A percentile compares a stretch with the other conserved stretches of the same genome.
phyloP scores from a whole-genome alignment of 2,113 vertebrate species.

The Trichechus manatus region DNA sequence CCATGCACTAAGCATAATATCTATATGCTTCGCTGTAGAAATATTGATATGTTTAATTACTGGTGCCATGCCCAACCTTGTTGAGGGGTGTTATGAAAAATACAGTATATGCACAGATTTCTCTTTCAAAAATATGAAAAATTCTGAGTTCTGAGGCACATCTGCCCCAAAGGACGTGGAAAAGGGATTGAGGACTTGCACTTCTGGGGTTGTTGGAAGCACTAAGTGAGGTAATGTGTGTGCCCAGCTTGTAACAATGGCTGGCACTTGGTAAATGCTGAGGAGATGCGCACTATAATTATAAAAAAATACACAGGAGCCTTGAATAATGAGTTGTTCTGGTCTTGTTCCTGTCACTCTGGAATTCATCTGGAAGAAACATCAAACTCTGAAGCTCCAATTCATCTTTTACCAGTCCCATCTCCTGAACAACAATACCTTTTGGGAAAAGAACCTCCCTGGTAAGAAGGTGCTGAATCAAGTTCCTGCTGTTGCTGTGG shows the following conservation, averaged over 20 bases:
- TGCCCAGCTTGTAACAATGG: not conserved
- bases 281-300: not conserved
- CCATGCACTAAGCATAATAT: not conserved
- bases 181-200: not conserved
- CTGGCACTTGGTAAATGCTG: not conserved
- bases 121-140: not conserved
- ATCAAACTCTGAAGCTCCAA: not conserved
- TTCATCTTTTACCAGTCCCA: not conserved
- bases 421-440: not conserved
- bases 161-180: not conserved
- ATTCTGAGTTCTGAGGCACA: not conserved
- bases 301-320: not conserved
- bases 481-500: not conserved
- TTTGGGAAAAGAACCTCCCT: not conserved
- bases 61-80: not conserved
- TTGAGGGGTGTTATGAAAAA: not conserved
- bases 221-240: not conserved
- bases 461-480: not conserved
- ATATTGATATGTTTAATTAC: not conserved
- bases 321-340: not conserved
- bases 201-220: not conserved
- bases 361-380: not conserved
- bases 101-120: not conserved
- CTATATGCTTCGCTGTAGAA: not conserved
- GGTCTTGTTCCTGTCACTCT: not conserved